A percentile compares a stretch with the other conserved stretches of the same genome.
Conservation (phyloP, 2,888 invertebrate species). For the Habroteleia sp. region DNA sequence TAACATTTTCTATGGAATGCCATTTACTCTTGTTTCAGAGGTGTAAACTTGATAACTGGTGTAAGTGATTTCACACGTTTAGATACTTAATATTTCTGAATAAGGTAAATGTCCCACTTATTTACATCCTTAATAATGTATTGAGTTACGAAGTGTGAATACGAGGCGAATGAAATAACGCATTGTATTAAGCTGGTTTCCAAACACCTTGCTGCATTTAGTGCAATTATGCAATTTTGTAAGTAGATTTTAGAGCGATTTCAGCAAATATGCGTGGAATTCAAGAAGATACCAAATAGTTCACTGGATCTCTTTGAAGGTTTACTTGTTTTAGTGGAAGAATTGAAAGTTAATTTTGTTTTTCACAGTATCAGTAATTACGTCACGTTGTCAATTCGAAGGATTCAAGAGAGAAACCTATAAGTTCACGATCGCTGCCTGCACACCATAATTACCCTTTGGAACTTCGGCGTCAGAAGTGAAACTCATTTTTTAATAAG, state of each 20-base stretch:
- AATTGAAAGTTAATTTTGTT: no score
- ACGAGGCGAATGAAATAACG: conserved; percentile 19
- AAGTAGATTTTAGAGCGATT: no score
- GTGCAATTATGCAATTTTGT: conserved; percentile 33
- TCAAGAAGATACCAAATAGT: no score
- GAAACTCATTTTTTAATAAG: conserved; percentile 12
- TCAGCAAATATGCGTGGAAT: no score
- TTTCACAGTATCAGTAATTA: no score
- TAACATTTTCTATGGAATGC: background rate
- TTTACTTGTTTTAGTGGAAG: no score
- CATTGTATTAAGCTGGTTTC: conserved; percentile 10
- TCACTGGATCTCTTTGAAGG: no score
- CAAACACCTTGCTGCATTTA: conserved; percentile 14
- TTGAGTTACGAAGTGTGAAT: conserved; percentile 29
- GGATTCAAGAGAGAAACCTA: no score
- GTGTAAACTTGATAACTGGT: conserved; percentile 37
- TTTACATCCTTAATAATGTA: conserved; percentile 35
- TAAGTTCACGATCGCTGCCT: background rate
- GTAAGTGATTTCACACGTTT: conserved; percentile 24
- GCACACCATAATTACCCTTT: conserved; percentile 19
- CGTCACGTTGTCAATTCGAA: no score
- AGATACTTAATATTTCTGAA: conserved; percentile 22
- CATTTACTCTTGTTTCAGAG: conserved; percentile 35
- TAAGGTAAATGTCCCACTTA: conserved; percentile 46
- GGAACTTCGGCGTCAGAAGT: background rate